Percentiles rank a stretch among this genome's conserved stretches.
These are phyloP conservation scores for Botia almorhae DNA, from an alignment of 2,797 vertebrate genomes.

Conservation along the genomic window DNA sequence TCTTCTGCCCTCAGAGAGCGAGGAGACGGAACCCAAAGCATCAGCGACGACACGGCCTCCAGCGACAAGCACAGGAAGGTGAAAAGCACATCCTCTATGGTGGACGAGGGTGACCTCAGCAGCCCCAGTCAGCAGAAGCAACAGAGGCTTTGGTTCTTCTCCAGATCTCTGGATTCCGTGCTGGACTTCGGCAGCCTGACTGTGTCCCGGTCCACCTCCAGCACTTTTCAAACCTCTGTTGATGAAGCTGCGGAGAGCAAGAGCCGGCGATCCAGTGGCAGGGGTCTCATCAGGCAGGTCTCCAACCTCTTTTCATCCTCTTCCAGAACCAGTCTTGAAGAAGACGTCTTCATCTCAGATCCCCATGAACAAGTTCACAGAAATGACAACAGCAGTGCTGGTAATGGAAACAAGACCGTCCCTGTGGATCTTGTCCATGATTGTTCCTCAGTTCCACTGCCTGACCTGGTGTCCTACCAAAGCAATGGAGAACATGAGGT, in stretches of 20 bases:
- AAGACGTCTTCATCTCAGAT: conserved; percentile 75
- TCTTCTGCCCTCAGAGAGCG: conserved; percentile 56
- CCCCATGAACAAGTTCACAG: conserved; percentile 53
- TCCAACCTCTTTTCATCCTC: conserved; percentile 77
- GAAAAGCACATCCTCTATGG: conserved; percentile 74
- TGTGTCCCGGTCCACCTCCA: conserved; percentile 69
- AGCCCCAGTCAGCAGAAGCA: conserved; percentile 66
- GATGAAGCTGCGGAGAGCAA: conserved; percentile 55
- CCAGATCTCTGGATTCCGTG: conserved; percentile 80
- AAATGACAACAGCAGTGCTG: conserved; percentile 32
- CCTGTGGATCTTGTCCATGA: conserved; percentile 67
- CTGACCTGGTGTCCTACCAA: conserved; percentile 79
- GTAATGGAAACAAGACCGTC: conserved; percentile 57
- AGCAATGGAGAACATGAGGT: conserved; percentile 52
- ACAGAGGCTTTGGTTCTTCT: conserved; percentile 79
- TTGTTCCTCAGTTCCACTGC: conserved; percentile 75
- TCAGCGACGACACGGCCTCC: conserved; percentile 61
- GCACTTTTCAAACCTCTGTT: conserved; percentile 68
- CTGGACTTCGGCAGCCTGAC: conserved; percentile 74
- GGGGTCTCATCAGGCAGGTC: conserved; percentile 72
- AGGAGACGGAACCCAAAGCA: conserved; percentile 66
- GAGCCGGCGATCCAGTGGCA: conserved; percentile 53
- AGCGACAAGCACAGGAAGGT: conserved; percentile 77
- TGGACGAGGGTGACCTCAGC: conserved; percentile 68
- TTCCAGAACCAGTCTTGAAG: conserved; percentile 75